Conservation (phyloP, 2,888 invertebrate species). For the Siphlonurus alternatus region DNA sequence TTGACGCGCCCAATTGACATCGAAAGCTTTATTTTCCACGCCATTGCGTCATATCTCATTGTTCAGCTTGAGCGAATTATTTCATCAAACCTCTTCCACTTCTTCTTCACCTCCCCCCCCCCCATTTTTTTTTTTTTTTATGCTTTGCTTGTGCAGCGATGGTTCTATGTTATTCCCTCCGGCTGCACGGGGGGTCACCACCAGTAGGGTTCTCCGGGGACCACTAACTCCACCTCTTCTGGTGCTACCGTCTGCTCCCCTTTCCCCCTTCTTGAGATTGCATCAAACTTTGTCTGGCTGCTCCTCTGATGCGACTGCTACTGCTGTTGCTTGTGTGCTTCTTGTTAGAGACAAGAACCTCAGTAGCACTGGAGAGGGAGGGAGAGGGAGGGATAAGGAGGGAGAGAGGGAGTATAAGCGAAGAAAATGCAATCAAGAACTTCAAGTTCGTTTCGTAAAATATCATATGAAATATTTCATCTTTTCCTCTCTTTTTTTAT, state of each 20-base stretch:
- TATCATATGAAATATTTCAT: background rate
- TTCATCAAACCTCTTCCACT: background rate
- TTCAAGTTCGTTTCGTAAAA: background rate
- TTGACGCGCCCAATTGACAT: background rate
- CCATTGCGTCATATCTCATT: background rate
- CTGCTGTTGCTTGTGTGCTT: too few relatives aligned
- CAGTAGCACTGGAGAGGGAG: background rate
- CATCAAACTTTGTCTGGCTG: too few relatives aligned
- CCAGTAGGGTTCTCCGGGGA: too few relatives aligned
- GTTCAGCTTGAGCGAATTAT: background rate
- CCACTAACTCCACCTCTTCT: too few relatives aligned
- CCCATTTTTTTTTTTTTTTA: background rate
- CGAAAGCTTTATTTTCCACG: background rate
- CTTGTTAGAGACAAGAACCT: background rate
- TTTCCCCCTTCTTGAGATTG: too few relatives aligned
- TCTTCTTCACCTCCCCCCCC: background rate
- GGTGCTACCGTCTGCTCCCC: too few relatives aligned
- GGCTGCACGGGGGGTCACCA: too few relatives aligned
- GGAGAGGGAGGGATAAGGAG: background rate
- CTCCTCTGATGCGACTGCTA: too few relatives aligned
- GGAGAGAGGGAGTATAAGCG: background rate
- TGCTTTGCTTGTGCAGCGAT: too few relatives aligned
- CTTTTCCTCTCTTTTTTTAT: background rate
- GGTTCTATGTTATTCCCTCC: too few relatives aligned
- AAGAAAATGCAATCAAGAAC: background rate